Base-by-base conservation (phyloP, 2,113 vertebrate species). In the Hydrochoerus hydrochaeris region DNA sequence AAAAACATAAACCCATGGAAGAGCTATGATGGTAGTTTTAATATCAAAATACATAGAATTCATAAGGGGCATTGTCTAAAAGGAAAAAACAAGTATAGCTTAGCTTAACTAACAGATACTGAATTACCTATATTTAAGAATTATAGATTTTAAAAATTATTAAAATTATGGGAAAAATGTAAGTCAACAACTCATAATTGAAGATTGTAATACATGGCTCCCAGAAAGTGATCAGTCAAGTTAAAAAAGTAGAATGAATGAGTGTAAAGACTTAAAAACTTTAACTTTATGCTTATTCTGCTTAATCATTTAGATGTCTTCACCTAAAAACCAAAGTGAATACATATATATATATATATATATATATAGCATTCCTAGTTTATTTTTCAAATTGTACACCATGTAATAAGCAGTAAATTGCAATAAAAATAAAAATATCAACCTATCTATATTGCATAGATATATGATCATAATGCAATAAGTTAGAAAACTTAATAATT, bases 371-470 rank as follows among this genome's bases (percentile, higher is more conserved):
- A 52, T 58, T 20, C 3, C 28, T 20, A 14, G 3, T 14, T 52
- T 85, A 60, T 30, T 75, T 85, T 65, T 28, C 1, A 38, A 75
- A 67, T 41, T 75, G 49, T 28, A 46, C 20, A 26, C 2, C 14
- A 20, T 62, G 4, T 35, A 19, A 58, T 77, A 69, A 80, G 44
- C 14, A 38, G 24, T 24, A 78, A 81, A 12, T 62, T 1, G 35
- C n/a, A n/a, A n/a, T n/a, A n/a, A n/a, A n/a, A 85, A 82, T 87
- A 90, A 84, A 94, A 71, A 71, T 67, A 13, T 1, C 28, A 96
- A 82, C 65, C 2, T 81, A 20, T 26, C 30, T 52, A 2, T 80
- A 84, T 26, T 58, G 0, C 71, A 49, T 46, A 86, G 24, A 44
- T 54, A 58, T 82, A 16, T 63, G 35, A 90, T n/a, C 26, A 32